Evolutionary conservation across 1,140 invertebrate genomes (phyloP).

Genomic region (Megathymus violae): DNA sequence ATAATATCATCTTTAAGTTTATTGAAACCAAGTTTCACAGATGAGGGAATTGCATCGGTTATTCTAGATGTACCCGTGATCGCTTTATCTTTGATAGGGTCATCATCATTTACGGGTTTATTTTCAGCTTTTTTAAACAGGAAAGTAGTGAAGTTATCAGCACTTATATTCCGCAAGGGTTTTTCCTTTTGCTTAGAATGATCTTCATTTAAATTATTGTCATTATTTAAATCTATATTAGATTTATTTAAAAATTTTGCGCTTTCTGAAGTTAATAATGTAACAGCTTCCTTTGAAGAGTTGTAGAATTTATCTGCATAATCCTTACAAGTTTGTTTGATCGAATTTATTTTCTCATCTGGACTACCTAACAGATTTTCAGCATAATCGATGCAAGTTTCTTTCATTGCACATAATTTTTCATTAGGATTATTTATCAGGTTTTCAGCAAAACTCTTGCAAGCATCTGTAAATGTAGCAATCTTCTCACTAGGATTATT

Average conservation of each 20-base stretch:
- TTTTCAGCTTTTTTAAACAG: conserved; percentile 22
- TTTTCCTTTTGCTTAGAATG: neutral
- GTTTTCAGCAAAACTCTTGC: neutral
- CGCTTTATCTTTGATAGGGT: neutral
- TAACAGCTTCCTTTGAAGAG: conserved; percentile 55
- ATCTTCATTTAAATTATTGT: conserved; percentile 9
- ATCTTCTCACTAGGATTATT: neutral
- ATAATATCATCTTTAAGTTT: conserved; percentile 37
- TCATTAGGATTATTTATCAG: neutral
- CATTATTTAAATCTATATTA: conserved; percentile 13
- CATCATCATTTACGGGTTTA: conserved; percentile 6
- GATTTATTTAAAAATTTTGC: conserved; percentile 34
- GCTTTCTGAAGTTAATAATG: conserved; percentile 46
- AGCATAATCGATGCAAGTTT: conserved; percentile 46
- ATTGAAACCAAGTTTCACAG: conserved; percentile 16
- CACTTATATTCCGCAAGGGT: conserved; percentile 10
- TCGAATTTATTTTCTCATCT: conserved; percentile 40
- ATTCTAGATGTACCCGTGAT: neutral
- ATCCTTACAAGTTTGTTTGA: conserved; percentile 49
- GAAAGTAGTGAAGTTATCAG: conserved; percentile 3
- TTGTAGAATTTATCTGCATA: conserved; percentile 47
- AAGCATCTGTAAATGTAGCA: neutral
- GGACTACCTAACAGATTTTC: conserved; percentile 36
- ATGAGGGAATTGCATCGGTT: conserved; percentile 19
- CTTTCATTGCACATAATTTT: neutral